A percentile compares a stretch with the other conserved stretches of the same genome.
Conservation (phyloP, 2,797 vertebrate species). For the Cynopterus sphinx region DNA sequence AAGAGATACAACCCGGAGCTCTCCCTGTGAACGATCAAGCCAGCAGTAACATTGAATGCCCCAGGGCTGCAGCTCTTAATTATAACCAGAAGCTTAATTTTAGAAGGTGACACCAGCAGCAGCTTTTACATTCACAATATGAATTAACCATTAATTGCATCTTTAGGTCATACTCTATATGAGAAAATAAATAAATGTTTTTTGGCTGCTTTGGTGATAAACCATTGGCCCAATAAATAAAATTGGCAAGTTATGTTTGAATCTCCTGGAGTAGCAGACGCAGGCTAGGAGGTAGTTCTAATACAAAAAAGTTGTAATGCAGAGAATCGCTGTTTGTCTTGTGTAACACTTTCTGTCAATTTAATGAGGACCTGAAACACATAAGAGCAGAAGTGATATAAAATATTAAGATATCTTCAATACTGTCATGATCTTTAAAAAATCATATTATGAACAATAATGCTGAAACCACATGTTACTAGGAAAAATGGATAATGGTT, state of each 20-base stretch:
- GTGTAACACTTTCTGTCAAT: not conserved
- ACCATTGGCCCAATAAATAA: slow-evolving; percentile 7
- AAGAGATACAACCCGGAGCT: not conserved
- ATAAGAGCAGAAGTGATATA: not conserved
- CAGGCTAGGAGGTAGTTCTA: not conserved
- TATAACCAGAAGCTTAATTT: slow-evolving; percentile 49
- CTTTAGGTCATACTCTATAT: slow-evolving; percentile 7
- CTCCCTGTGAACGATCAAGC: slow-evolving; percentile 5
- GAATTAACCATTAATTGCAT: slow-evolving; percentile 57
- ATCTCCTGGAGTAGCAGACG: not conserved
- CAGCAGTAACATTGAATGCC: not conserved
- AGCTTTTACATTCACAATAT: not conserved
- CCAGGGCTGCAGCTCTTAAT: slow-evolving; percentile 31
- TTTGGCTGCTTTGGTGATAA: not conserved
- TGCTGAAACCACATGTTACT: not conserved
- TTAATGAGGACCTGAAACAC: not conserved
- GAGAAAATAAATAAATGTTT: slow-evolving; percentile 9
- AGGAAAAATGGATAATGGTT: not conserved
- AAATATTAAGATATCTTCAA: slow-evolving; percentile 17
- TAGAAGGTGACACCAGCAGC: slow-evolving; percentile 52
- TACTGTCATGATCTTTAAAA: not conserved
- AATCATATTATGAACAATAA: slow-evolving; percentile 5
- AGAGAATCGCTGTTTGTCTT: not conserved
- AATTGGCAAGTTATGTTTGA: not conserved
- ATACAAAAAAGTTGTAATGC: not conserved